Base-by-base conservation (phyloP, 2,888 invertebrate genomes). In the Psylliodes chrysocephalus region DNA sequence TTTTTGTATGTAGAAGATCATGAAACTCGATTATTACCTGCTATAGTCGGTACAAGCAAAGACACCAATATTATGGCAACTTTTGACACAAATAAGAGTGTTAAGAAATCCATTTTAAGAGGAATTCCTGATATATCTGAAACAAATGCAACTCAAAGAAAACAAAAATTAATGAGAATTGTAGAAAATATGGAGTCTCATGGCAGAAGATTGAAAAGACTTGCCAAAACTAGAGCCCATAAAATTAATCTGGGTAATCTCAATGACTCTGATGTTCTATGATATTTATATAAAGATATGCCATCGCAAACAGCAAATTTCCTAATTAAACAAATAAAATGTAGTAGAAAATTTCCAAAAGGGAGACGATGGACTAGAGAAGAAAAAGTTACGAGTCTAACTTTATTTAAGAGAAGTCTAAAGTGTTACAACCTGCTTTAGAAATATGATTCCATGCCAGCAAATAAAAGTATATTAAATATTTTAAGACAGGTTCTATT, bases 291-390 rank as follows among this genome's bases (percentile, higher is more conserved):
- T 44, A 44, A 44, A 44, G 44, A n/a, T n/a, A n/a, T n/a, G n/a
- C n/a, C n/a, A n/a, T n/a, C n/a, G n/a, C n/a, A n/a, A n/a, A n/a
- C n/a, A n/a, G n/a, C n/a, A n/a, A n/a, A n/a, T n/a, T n/a, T n/a
- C n/a, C n/a, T n/a, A n/a, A n/a, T n/a, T n/a, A 15, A 19, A 10
- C 49, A 49, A 28, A n/a, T 49, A 22, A 49, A 28, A 49, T 49
- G 49, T 49, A n/a, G 22, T n/a, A 49, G 28, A 22, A 2, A 25
- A 10, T n/a, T n/a, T 14, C 52, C 47, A n/a, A 59, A 62, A 22
- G 60, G 67, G n/a, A 57, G 66, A 30, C 38, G 67, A 44, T 68
- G 57, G 64, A 62, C 62, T 14, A 15, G 61, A 15, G 62, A 67
- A 12, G 68, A 68, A 7, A 67, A 68, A 57, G 14, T 61, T 19